A percentile compares a stretch with the other conserved stretches of the same genome.
Conservation (phyloP, 1,140 invertebrate species). For the Drosophila sucinea region DNA sequence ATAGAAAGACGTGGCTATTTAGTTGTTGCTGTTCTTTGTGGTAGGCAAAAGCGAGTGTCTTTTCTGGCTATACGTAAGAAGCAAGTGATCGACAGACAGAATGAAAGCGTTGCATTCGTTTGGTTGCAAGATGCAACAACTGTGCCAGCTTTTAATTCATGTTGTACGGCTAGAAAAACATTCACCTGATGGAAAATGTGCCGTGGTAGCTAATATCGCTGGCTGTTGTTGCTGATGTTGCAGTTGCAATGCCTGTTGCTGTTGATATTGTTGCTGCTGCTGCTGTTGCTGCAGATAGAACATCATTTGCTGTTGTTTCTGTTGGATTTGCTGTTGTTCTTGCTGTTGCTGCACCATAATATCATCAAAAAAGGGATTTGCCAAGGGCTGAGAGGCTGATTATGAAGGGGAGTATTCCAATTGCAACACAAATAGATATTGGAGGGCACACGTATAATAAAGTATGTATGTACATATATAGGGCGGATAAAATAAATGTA, state of each 20-base stretch:
- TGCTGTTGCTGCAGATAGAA: slow-evolving; percentile 53
- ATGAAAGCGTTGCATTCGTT: slow-evolving; percentile 2
- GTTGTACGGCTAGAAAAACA: slow-evolving; percentile 10
- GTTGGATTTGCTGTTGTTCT: slow-evolving; percentile 28
- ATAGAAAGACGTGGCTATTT: slow-evolving; percentile 35
- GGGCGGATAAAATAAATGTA: slow-evolving; percentile 10
- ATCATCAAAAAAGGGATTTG: slow-evolving; percentile 81
- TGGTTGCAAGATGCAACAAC: slow-evolving; percentile 1
- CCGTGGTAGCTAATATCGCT: slow-evolving; percentile 44
- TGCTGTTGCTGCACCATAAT: slow-evolving; percentile 51
- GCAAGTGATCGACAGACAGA: slow-evolving; percentile 4
- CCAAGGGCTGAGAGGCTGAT: slow-evolving; percentile 59
- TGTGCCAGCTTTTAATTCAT: neutral
- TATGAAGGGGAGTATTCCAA: slow-evolving; percentile 13
- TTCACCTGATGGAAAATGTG: slow-evolving; percentile 71
- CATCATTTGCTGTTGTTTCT: slow-evolving; percentile 37
- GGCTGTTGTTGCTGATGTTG: slow-evolving; percentile 32
- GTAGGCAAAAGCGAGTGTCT: slow-evolving; percentile 22
- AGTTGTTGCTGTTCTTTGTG: slow-evolving; percentile 18
- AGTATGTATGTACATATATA: neutral
- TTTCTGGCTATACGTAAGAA: neutral
- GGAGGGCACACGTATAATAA: slow-evolving; percentile 10
- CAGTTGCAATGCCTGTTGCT: slow-evolving; percentile 32
- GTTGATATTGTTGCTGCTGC: slow-evolving; percentile 35
- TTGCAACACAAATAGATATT: slow-evolving; percentile 50